Percentiles rank a stretch among this genome's conserved stretches.
These are phyloP conservation scores for Sardinella longiceps DNA, from an alignment of 2,797 vertebrate genomes.

Conservation along the genomic window DNA sequence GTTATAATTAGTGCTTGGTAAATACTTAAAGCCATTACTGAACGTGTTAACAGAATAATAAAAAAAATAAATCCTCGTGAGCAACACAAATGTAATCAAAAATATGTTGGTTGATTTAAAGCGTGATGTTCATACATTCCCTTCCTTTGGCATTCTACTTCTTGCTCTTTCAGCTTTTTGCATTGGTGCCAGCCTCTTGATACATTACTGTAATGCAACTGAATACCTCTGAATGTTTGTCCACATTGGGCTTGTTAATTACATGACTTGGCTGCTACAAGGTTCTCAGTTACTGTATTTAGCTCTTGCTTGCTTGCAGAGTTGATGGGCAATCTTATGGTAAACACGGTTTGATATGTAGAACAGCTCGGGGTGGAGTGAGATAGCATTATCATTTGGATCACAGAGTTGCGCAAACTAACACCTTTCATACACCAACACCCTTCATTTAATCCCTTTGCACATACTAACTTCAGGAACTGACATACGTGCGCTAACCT, in stretches of 20 bases:
- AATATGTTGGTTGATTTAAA: neutral
- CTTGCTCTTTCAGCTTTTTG: neutral
- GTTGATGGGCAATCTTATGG: constrained; percentile 44
- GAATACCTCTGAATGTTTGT: constrained; percentile 65
- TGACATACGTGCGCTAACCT: too few species aligned
- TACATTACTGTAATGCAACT: constrained; percentile 61
- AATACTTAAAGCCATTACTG: constrained; percentile 76
- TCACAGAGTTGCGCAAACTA: neutral
- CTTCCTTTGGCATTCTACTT: neutral
- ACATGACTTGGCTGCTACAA: constrained; percentile 61
- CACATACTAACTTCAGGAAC: neutral
- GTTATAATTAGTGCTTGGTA: constrained; percentile 82
- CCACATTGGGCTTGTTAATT: constrained; percentile 66
- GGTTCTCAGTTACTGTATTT: constrained; percentile 62
- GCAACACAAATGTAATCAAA: constrained; percentile 29
- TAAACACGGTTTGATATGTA: constrained; percentile 55
- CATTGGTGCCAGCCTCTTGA: constrained; percentile 24
- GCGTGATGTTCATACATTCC: neutral
- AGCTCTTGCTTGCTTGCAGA: constrained; percentile 45
- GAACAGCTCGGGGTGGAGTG: constrained; percentile 26
- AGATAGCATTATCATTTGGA: constrained; percentile 4
- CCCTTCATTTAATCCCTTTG: neutral
- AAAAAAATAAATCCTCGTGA: constrained; percentile 58
- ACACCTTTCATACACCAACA: neutral
- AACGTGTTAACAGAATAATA: constrained; percentile 71